Evolutionary conservation across 2,888 invertebrate genomes (phyloP), one percentile per base, ranked within the genome.

Genomic region (Panopea generosa): DNA sequence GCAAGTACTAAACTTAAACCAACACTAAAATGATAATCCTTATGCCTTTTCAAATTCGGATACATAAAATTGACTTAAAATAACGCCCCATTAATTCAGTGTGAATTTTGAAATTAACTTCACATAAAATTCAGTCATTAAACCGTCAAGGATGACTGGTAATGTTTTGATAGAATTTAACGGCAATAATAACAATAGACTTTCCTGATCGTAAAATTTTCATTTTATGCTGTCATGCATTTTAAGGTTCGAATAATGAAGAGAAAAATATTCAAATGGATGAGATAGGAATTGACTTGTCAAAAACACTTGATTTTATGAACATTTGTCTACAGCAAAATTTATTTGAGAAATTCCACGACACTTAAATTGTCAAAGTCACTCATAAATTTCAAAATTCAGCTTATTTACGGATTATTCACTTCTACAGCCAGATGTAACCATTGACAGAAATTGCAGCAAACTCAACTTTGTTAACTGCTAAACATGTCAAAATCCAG

Each of bases 81-180:
- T 78, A 78, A 73, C 78, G 73, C 78, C 73, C 78, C 74, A 70
- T 78, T 78, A 78, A 78, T 70, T 78, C 62, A 63, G 78, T 78
- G 78, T 67, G 78, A 78, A 78, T 73, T 69, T 77, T 43, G 62
- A 73, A 78, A 78, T 78, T 78, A 78, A 78, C 70, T 78, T 70
- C 62, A 67, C 73, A 78, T 78, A 65, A 78, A 78, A 70, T 65
- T 70, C 55, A 27, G 74, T 65, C 78, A 70, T 78, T 62, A 78
- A 78, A 61, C 50, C 45, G 57, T 56, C 62, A 70, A 43, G 69
- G 69, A 53, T 56, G 45, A 59, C 26, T 53, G 45, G 61, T 68
- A 65, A 65, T 63, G 69, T 52, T 69, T 69, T 57, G 45, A 69
- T 69, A 63, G 52, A 63, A 52, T 69, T 69, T 57, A 27, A 69